These are phyloP conservation scores for Pantherophis guttatus DNA, from an alignment of 2,113 vertebrate species.

Conservation along the genomic window DNA sequence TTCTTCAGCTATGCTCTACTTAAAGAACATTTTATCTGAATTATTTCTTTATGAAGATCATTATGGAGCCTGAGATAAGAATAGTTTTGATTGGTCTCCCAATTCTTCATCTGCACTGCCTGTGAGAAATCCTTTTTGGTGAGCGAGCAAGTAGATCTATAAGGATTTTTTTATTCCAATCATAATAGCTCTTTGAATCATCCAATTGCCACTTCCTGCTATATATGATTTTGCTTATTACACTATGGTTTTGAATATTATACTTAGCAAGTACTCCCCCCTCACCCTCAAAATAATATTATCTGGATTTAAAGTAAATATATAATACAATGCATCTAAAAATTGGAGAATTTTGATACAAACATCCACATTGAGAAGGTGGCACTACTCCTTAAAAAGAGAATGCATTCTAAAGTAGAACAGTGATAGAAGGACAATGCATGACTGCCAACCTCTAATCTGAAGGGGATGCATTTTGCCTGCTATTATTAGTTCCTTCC, in stretches of 20 bases:
- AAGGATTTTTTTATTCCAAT: not conserved
- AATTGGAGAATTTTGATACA: constrained; percentile 3
- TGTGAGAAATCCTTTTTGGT: not conserved
- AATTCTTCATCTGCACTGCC: not conserved
- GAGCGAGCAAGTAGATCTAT: not conserved
- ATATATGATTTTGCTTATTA: not conserved
- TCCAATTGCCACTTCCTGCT: not conserved
- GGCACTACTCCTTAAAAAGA: not conserved
- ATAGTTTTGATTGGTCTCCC: not conserved
- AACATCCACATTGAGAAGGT: not conserved
- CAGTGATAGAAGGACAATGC: not conserved
- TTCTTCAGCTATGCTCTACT: not conserved
- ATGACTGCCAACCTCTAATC: not conserved
- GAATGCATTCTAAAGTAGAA: not conserved
- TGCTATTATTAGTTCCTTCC: not conserved
- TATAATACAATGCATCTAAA: not conserved
- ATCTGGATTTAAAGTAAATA: not conserved
- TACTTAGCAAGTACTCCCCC: not conserved
- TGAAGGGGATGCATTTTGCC: not conserved
- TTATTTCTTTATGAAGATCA: not conserved
- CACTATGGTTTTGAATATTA: not conserved
- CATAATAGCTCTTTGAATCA: not conserved
- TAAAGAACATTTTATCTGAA: not conserved
- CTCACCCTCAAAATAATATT: not conserved
- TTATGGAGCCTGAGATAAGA: not conserved